Evolutionary conservation across 2,888 invertebrate genomes (phyloP), one percentile per base, ranked within the genome.

Genomic region (Cotesia congregata): DNA sequence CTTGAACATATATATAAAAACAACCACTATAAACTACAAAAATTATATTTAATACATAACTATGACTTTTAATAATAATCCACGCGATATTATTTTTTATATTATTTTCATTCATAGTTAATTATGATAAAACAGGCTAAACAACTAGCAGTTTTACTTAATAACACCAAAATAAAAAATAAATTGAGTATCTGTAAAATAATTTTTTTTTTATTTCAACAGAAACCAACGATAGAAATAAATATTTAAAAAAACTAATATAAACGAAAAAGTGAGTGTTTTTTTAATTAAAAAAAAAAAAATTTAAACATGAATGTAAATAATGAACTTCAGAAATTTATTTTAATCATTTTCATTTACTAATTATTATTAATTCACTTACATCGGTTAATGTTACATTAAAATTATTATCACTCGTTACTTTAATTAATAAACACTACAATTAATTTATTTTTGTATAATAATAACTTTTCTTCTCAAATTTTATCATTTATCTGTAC

Each of bases 1-100:
- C 71, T 70, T 78, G 69, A 17, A 72, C 69, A 74, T 77, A 80
- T 78, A 80, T 78, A 80, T 78, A 79, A 77, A 50, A 50, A 50
- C 76, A 69, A 60, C 67, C 71, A 75, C 68, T 60, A 71, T 78
- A 74, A 79, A 68, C 71, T 40, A 74, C 67, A 72, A 71, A 41
- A 15, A 62, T 17, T 62, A 62, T 20, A 62, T 7, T 67, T 67
- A 38, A 38, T 20, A 7, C 9, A 50, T 12, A 50, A 50, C 50
- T 50, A 50, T 50, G 12, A 50, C 50, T 50, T 12, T 50, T 50
- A 50, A 12, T 50, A 12, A 50, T 50, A 50, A 12, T 50, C 12
- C 50, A 50, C 50, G 50, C 50, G 12, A 50, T 30, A 30, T 30
- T 30, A 12, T 68, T 20, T 15, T 6, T 68, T 41, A 41, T 41